Evolutionary conservation across 1,140 invertebrate species (phyloP).

Genomic region (Rhyzopertha dominica): DNA sequence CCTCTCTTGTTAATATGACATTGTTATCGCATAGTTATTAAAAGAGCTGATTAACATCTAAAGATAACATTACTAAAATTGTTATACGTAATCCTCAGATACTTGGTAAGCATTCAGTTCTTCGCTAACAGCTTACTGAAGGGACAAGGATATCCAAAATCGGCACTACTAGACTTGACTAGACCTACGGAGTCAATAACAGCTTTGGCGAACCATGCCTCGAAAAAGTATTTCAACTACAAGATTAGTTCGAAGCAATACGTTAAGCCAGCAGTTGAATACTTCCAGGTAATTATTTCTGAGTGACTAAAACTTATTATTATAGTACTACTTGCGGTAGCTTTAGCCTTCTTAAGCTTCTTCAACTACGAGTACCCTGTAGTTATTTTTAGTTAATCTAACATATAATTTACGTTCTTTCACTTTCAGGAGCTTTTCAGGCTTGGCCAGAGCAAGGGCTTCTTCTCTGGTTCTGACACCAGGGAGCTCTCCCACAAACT

Average conservation of each 20-base stretch:
- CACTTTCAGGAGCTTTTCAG: constrained; percentile 57
- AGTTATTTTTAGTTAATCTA: too few relatives aligned
- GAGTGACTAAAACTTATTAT: background rate
- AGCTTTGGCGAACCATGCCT: constrained; percentile 60
- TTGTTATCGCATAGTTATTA: too few relatives aligned
- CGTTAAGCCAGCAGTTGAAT: constrained; percentile 66
- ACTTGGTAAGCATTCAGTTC: constrained; percentile 61
- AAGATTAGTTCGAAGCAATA: constrained; percentile 67
- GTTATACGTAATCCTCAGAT: constrained; percentile 51
- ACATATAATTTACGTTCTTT: constrained; percentile 1
- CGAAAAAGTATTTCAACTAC: constrained; percentile 64
- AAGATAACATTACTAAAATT: too few relatives aligned
- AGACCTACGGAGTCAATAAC: constrained; percentile 62
- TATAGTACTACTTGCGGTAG: background rate
- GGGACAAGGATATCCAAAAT: constrained; percentile 67
- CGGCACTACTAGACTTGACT: constrained; percentile 62
- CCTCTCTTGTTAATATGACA: too few relatives aligned
- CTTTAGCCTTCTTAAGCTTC: background rate
- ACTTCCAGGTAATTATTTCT: constrained; percentile 53
- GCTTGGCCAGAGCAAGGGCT: constrained; percentile 61
- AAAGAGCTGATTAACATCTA: too few relatives aligned
- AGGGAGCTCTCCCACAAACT: constrained; percentile 67
- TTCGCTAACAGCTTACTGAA: constrained; percentile 71
- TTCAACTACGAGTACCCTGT: too few relatives aligned
- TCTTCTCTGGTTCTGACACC: constrained; percentile 53